Base-by-base conservation (phyloP, 2,797 vertebrate species). In the Sorex maritimensis region DNA sequence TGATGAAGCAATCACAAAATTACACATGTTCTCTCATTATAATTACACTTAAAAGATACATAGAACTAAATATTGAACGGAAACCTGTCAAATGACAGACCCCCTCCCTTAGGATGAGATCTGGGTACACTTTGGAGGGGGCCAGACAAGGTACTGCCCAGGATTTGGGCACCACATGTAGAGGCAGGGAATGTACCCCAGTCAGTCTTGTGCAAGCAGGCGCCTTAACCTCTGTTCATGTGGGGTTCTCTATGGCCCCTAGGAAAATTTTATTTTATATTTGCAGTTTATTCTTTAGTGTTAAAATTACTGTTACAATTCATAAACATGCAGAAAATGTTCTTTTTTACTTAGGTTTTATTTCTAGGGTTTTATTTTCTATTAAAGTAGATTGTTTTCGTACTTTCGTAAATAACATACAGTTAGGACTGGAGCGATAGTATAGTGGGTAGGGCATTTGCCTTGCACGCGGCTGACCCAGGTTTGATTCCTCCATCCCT, bases 1-100 rank as follows among this genome's bases (percentile, higher is more conserved):
- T 55, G 83, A 80, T 84, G 78, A 93, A 86, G 71, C 69, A 68
- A 68, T 93, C 75, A 81, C 52, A 91, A 65, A 65, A 80, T 81
- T 75, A 46, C 63, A 6, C n/a, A 58, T 61, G 24, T 30, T 49
- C 88, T 81, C 75, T 77, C 46, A 85, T 81, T 92, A 63, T 75
- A 81, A 88, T 55, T 71, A 49, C 44, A 67, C 81, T 81, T 52
- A 2, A 67, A 72, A 71, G 61, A 52, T 55, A 81, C 23, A 8
- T 38, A 30, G 30, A 46, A 38, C 63, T 52, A 78, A 67, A 55
- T 52, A 67, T 34, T 67, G 23, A 86, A 86, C 82, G 34, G n/a
- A 10, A 79, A 71, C 28, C 72, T 28, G 9, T 67, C 49, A 58
- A 72, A 88, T 63, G 49, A 49, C 13, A 88, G 49, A 26, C 19